Base-by-base conservation (phyloP, 2,797 vertebrate species). In the Scolopax rusticola region DNA sequence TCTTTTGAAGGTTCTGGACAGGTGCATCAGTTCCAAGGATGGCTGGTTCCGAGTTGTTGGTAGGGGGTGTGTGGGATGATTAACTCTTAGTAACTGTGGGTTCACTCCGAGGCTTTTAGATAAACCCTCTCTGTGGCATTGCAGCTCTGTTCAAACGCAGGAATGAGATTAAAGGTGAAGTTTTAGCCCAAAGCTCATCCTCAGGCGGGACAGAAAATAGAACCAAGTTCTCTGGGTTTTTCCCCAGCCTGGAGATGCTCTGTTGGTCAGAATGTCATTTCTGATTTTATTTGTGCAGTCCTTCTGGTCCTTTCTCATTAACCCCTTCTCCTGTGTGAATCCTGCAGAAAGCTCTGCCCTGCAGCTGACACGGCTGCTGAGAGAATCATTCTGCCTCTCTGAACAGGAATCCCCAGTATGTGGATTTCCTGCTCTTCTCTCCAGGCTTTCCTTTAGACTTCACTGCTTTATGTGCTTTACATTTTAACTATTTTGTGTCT, bases 171-270 rank as follows among this genome's bases (percentile, higher is more conserved):
- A 71, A 95, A 95, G 86, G 75, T 84, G 96, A 97, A 90, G 91
- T 84, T 74, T 94, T 56, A 77, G 91, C 90, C 77, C 89, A 47
- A 80, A 94, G 95, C 94, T 88, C 83, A 11, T 95, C 95, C 93
- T 87, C 56, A 33, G 96, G 95, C 96, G 89, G 93, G 95, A 90
- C 70, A 94, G 95, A 97, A 97, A 96, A 97, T 97, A 97, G 90
- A 96, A 95, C 77, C 50, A 56, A 95, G 70, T 64, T 95, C 87
- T 93, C 89, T 80, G 94, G 95, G 91, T 76, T 94, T 95, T 93
- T 92, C 83, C 93, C 88, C 93, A 61, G 95, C 96, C 96, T 17
- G 71, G 93, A 90, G 95, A 95, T 38, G 88, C 53, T 95, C 96
- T 8, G 1, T 32, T 90, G 93, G 93, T 90, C 90, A 89, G 67